A percentile compares a stretch with the other conserved stretches of the same genome.
Evolutionary conservation across 2,113 vertebrate genomes (phyloP).

Genomic region (Dicaeum eximium): DNA sequence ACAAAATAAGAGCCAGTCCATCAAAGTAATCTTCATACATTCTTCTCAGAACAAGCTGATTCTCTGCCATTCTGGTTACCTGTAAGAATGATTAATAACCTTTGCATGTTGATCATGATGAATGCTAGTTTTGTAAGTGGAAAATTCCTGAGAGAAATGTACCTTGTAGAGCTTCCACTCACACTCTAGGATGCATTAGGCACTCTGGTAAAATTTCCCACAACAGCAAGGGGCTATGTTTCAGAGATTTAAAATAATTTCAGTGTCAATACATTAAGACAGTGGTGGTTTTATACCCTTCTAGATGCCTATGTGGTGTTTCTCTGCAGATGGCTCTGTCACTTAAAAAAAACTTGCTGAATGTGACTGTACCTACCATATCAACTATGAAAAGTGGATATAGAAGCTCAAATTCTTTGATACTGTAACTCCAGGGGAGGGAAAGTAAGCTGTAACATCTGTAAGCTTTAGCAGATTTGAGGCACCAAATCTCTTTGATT

Average conservation of each 20-base stretch:
- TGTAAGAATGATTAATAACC: background rate
- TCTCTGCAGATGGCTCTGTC: background rate
- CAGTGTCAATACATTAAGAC: background rate
- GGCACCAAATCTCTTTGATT: background rate
- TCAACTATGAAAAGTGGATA: background rate
- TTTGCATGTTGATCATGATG: background rate
- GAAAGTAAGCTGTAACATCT: background rate
- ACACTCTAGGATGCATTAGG: background rate
- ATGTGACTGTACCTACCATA: background rate
- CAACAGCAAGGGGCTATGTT: background rate
- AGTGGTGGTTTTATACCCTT: background rate
- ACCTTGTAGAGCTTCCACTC: background rate
- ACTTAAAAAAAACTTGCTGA: background rate
- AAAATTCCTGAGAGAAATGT: background rate
- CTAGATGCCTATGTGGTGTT: background rate
- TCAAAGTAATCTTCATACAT: background rate
- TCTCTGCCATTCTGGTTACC: background rate
- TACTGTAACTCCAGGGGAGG: background rate
- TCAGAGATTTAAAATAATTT: background rate
- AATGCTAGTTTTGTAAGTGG: background rate
- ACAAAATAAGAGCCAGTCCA: background rate
- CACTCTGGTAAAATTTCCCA: background rate
- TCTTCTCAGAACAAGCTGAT: background rate
- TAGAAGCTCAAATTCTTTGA: background rate
- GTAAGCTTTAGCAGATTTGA: background rate